phyloP scores from a whole-genome alignment of 2,113 vertebrate species.

The Sander lucioperca region DNA sequence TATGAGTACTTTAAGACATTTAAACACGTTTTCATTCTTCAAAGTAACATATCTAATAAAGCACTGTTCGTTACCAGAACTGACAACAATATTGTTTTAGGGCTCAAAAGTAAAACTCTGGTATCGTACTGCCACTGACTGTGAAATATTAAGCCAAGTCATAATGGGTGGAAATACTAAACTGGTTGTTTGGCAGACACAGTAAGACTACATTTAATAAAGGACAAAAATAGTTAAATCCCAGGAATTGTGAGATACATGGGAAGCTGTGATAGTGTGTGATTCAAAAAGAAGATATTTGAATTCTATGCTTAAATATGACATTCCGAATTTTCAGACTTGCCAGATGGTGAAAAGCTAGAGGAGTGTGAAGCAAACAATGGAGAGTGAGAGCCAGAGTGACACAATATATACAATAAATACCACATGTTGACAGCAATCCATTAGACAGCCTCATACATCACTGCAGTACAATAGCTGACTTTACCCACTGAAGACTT shows the following conservation, averaged over 20 bases:
- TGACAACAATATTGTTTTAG: too few relatives aligned
- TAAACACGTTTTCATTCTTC: too few relatives aligned
- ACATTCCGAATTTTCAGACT: not conserved
- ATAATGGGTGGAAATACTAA: too few relatives aligned
- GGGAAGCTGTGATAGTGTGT: not conserved
- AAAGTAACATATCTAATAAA: too few relatives aligned
- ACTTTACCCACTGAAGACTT: constrained; percentile 47
- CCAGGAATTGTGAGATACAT: not conserved
- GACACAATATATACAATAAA: constrained; percentile 52
- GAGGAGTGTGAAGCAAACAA: constrained; percentile 32
- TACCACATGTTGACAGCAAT: constrained; percentile 51
- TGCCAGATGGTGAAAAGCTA: constrained; percentile 28
- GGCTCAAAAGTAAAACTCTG: too few relatives aligned
- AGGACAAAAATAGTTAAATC: not conserved
- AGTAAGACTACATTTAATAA: not conserved
- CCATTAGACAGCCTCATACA: constrained; percentile 45
- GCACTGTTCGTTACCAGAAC: too few relatives aligned
- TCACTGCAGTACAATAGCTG: constrained; percentile 42
- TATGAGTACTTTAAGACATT: too few relatives aligned
- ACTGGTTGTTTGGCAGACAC: not conserved
- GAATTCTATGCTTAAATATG: not conserved
- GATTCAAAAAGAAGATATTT: not conserved
- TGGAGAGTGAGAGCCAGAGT: constrained; percentile 17
- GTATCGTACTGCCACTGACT: too few relatives aligned
- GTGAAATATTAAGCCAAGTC: too few relatives aligned